Evolutionary conservation across 2,888 invertebrate species (phyloP).

Genomic region (Euproctis similis): DNA sequence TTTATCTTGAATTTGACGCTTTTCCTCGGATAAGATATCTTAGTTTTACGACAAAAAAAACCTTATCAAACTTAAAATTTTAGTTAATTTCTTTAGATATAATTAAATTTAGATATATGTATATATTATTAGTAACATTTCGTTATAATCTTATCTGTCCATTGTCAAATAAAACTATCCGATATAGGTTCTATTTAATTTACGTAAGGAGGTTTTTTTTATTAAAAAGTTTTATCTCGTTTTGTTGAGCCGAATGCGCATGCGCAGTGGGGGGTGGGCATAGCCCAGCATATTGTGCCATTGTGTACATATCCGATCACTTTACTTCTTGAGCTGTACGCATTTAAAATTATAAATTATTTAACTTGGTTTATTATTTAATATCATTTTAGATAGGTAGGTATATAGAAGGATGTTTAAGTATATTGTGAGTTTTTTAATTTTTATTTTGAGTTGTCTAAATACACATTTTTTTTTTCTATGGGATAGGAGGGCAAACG

Average conservation of each 20-base stretch:
- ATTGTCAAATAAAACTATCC: slow-evolving; percentile 41
- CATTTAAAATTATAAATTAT: slow-evolving; percentile 63
- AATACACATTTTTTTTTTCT: no score
- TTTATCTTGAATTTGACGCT: no score
- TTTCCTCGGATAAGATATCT: no score
- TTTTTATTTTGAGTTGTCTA: no score
- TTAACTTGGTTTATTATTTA: slow-evolving; percentile 49
- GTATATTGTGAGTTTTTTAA: no score
- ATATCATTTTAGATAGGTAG: slow-evolving; percentile 18
- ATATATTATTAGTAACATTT: not conserved
- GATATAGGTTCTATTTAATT: slow-evolving; percentile 62
- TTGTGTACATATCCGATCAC: slow-evolving; percentile 63
- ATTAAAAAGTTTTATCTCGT: slow-evolving; percentile 61
- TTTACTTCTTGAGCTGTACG: slow-evolving; percentile 61
- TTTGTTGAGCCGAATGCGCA: slow-evolving; percentile 49
- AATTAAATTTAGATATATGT: not conserved
- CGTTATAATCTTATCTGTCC: slow-evolving; percentile 18
- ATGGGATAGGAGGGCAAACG: no score
- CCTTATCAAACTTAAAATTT: no score
- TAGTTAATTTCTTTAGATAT: no score
- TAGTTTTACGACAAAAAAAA: no score
- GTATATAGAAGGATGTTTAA: slow-evolving; percentile 11
- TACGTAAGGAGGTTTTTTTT: slow-evolving; percentile 67
- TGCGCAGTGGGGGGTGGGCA: slow-evolving; percentile 54
- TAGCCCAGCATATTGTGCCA: slow-evolving; percentile 43